Evolutionary conservation across 1,140 invertebrate genomes (phyloP), one percentile per base, ranked within the genome.

Genomic region (Galleria mellonella): DNA sequence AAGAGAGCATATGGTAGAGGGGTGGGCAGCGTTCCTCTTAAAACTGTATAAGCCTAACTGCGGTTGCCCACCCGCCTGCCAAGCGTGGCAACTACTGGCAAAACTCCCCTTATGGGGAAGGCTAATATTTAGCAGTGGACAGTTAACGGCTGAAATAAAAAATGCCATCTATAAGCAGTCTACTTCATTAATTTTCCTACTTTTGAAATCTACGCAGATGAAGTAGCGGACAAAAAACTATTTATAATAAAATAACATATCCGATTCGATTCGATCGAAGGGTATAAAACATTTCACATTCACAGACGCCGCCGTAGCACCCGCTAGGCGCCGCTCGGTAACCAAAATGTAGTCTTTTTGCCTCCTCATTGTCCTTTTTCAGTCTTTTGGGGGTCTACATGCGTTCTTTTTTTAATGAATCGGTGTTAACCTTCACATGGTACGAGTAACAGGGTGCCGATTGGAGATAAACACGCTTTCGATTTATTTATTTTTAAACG

Each of bases 391-490:
- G 75, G 81, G 81, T 84, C 77, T 64, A 72, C 62, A 69, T 59
- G 62, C 61, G 60, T 77, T 37, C 58, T 50, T 82, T 84, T 82
- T 84, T 84, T 79, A 84, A 83, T 75, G 72, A 82, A 79, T 81
- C 81, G 66, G 81, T 84, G 81, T 83, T 84, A 84, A 83, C 81
- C 81, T 84, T 84, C 77, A 64, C 73, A 56, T 77, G 68, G 72
- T 78, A 77, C 77, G 74, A 71, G 72, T 82, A 81, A 84, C 76
- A 72, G 81, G 81, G 77, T 84, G 81, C 74, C 69, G 81, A 84
- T 84, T 78, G 69, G 47, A 84, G 81, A 84, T 84, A 84, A 84
- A 78, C 69, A 55, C 51, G 29, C 47, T 65, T 65, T 62, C 45
- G 50, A 63, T 72, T 23, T 23, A 23, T 23, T 67, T 55, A 69